These are phyloP conservation scores for Turnix velox DNA, from an alignment of 2,113 vertebrate species.

Conservation along the genomic window DNA sequence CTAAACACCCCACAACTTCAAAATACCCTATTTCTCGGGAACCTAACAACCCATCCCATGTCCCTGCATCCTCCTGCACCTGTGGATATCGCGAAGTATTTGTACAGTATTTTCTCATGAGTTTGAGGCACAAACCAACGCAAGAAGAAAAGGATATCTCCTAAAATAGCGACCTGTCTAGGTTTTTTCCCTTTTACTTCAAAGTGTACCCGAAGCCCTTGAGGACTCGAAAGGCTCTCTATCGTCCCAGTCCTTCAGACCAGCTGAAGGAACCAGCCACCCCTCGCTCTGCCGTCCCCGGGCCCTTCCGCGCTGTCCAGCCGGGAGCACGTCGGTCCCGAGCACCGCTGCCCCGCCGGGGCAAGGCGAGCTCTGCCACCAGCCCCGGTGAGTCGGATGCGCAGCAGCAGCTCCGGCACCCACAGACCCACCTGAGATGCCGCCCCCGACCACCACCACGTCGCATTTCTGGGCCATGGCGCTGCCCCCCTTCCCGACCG, in stretches of 20 bases:
- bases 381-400: not conserved
- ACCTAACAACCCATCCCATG: rapidly evolving
- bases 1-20: not conserved
- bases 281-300: not conserved
- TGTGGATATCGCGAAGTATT: rapidly evolving
- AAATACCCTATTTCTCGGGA: rapidly evolving
- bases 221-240: rapidly evolving
- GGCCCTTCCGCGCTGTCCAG: not conserved
- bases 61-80: not conserved
- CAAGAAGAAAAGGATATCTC: not conserved
- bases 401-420: not conserved
- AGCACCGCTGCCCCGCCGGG: not conserved
- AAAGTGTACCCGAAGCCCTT: rapidly evolving
- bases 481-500: not conserved
- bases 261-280: not conserved
- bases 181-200: rapidly evolving
- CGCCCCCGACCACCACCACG: slow-evolving; percentile 37
- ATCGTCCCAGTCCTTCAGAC: not conserved
- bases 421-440: slow-evolving; percentile 27
- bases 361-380: not conserved
- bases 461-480: slow-evolving; percentile 4
- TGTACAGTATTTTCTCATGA: not conserved
- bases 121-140: rapidly evolving
- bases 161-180: rapidly evolving
- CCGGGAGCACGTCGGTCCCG: not conserved